These are phyloP conservation scores for Syndactyla subalaris DNA, from an alignment of 2,797 vertebrate genomes.

Conservation along the genomic window DNA sequence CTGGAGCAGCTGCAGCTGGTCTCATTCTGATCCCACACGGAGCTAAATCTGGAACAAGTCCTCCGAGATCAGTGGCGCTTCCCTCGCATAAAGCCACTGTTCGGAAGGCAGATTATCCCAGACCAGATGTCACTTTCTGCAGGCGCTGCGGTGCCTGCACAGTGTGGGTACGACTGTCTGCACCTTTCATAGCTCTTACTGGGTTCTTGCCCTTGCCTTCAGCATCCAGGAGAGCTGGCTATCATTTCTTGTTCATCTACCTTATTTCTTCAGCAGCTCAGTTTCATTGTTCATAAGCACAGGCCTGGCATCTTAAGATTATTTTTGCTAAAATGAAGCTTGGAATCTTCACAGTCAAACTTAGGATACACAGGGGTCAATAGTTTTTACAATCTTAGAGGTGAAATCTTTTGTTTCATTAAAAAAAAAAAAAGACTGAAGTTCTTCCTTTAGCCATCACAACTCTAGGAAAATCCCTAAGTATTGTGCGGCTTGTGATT, in stretches of 20 bases:
- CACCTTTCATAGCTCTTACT: background rate
- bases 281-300: fast-evolving
- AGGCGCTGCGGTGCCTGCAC: background rate
- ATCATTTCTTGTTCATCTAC: background rate
- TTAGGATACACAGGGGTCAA: background rate
- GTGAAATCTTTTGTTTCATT: background rate
- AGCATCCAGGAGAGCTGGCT: background rate
- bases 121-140: conserved; percentile 41
- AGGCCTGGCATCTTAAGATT: background rate
- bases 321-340: background rate
- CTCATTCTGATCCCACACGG: background rate
- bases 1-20: background rate
- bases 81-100: background rate
- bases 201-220: background rate
- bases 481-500: background rate
- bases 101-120: conserved; percentile 4
- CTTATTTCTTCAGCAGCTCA: background rate
- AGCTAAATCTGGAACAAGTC: conserved; percentile 62
- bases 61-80: background rate
- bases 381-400: fast-evolving
- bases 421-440: background rate
- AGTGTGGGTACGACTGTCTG: fast-evolving
- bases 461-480: background rate
- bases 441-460: background rate
- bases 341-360: background rate